Base-by-base conservation (phyloP, 1,140 invertebrate genomes). In the Drosophila arizonae region DNA sequence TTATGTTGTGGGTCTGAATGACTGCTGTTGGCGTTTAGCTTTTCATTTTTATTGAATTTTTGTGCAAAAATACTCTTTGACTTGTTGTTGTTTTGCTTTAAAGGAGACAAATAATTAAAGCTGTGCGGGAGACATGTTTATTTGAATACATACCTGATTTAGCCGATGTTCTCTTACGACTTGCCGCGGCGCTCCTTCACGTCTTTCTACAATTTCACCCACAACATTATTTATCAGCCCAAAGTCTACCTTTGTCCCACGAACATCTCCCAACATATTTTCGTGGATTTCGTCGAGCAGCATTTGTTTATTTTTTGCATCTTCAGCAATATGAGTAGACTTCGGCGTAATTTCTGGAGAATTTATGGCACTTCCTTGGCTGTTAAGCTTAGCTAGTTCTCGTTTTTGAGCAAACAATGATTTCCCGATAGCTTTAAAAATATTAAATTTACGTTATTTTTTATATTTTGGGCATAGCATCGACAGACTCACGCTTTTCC, bases 181-280 rank as follows among this genome's bases (percentile, higher is more conserved):
- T 4, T 63, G 13, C 4, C 76, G 33, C 10, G 5, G 13, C 2
- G 5, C 6, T 9, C 48, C 72, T 60, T 77, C 68, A 72, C 63
- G 54, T 68, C 69, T 92, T 77, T 95, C 94, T 4, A 95, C 77
- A 70, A 95, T 94, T 58, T 94, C 92, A 3, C 94, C 94, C 26
- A 95, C 73, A 13, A 95, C 79, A 33, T 91, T 92, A 76, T 92
- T 92, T 71, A 76, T 76, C 2, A 87, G 50, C 30, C 62, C 72
- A 0, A 55, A 50, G 33, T 58, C 56, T 1, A 72, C 41, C n/a
- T 84, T 77, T 0, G 11, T 77, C 4, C 77, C 77, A 1, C 61
- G 56, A 4, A 84, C n/a, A 57, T 91, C 78, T 0, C 86, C 90
- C 30, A 91, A 45, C 26, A 88, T 91, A 62, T 91, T 91, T 15